phyloP scores from a whole-genome alignment of 2,113 vertebrate species.

The Megalops atlanticus region DNA sequence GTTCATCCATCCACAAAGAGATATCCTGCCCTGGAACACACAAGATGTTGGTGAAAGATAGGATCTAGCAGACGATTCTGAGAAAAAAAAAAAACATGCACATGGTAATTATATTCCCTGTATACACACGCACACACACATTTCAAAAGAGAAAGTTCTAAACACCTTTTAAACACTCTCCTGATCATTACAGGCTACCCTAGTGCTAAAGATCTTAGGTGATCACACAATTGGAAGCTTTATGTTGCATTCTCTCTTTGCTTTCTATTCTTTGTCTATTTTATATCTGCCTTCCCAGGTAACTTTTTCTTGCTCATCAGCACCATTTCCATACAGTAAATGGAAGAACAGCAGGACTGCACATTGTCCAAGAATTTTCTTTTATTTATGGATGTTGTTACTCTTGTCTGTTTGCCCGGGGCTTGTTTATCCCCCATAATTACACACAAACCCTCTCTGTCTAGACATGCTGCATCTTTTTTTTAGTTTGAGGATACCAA shows the following conservation, averaged over 20 bases:
- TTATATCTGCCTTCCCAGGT: not conserved
- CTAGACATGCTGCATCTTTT: conserved; percentile 14
- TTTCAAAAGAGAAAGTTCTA: not conserved
- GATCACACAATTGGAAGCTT: not conserved
- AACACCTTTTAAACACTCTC: not conserved
- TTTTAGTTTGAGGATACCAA: not conserved
- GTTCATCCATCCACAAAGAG: not conserved
- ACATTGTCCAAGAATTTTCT: conserved; percentile 34
- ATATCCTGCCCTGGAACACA: conserved; percentile 7
- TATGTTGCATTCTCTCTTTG: not conserved
- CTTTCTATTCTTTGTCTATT: not conserved
- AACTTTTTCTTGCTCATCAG: not conserved
- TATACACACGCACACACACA: too few species aligned
- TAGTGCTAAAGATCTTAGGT: not conserved
- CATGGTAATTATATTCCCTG: not conserved
- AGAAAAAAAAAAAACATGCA: not conserved
- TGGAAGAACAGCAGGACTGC: not conserved
- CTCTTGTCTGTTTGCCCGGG: conserved; percentile 33
- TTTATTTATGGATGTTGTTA: conserved; percentile 41
- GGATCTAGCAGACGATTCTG: too few species aligned
- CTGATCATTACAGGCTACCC: not conserved
- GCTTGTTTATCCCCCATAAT: conserved; percentile 39
- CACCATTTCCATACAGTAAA: not conserved
- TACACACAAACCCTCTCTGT: conserved; percentile 33
- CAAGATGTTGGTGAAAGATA: not conserved